These are phyloP conservation scores for Brenthis ino DNA, from an alignment of 2,888 invertebrate genomes.

Conservation along the genomic window DNA sequence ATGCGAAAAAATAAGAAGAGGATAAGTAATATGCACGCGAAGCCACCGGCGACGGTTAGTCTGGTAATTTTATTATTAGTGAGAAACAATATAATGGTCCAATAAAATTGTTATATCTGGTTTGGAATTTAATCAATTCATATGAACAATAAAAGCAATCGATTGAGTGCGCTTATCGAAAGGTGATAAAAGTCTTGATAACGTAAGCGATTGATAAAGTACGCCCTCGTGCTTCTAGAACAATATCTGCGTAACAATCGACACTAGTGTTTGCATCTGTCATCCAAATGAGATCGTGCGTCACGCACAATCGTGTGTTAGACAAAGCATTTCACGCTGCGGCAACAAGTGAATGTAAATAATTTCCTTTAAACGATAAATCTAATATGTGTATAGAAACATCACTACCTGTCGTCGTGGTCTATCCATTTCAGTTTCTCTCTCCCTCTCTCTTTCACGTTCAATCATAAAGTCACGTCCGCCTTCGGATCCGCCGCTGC, in stretches of 20 bases:
- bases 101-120: constrained; percentile 6
- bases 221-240: constrained; percentile 17
- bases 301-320: not conserved
- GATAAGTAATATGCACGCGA: not conserved
- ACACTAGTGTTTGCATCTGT: not conserved
- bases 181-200: constrained; percentile 29
- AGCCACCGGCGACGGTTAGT: not conserved
- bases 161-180: constrained; percentile 33
- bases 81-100: not conserved
- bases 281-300: constrained; percentile 4
- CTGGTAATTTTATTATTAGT: not conserved
- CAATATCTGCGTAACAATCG: constrained; percentile 15
- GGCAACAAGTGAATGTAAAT: not conserved
- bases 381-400: not conserved
- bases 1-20: not conserved
- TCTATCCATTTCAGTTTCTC: constrained; percentile 65
- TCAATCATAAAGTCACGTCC: constrained; percentile 75
- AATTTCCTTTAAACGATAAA: not conserved
- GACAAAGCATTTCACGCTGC: constrained; percentile 5
- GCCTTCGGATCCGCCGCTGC: constrained; percentile 58
- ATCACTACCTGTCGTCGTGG: constrained; percentile 66
- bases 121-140: constrained; percentile 34
- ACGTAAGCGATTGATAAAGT: constrained; percentile 19
- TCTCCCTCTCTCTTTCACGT: constrained; percentile 70
- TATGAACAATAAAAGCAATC: constrained; percentile 32